These are phyloP conservation scores for Hybos culiciformis DNA, from an alignment of 2,888 invertebrate genomes.

Conservation along the genomic window DNA sequence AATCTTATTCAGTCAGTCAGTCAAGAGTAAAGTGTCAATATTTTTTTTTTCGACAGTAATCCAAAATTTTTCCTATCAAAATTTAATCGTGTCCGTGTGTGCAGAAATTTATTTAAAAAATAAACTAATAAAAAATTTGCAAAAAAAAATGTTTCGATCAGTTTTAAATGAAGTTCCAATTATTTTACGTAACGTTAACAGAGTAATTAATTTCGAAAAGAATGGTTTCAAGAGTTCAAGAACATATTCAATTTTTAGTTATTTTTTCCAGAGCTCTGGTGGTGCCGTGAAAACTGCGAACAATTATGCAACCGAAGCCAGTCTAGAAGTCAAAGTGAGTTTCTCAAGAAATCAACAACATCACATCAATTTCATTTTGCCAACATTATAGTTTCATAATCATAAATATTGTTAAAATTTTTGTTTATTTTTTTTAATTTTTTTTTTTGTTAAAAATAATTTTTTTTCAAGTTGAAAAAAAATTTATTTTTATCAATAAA, in stretches of 20 bases:
- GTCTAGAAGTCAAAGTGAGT: conserved; percentile 34
- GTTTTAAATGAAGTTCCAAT: not conserved
- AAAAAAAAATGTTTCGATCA: not conserved
- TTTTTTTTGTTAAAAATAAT: no score
- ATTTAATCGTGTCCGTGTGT: no score
- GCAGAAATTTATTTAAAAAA: no score
- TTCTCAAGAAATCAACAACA: not conserved
- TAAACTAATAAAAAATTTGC: no score
- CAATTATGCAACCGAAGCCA: conserved; percentile 36
- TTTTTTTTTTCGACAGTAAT: no score
- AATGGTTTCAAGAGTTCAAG: conserved; percentile 2
- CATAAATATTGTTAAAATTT: not conserved
- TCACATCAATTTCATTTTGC: not conserved
- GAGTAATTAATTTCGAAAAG: not conserved
- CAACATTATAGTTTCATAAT: not conserved
- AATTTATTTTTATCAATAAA: no score
- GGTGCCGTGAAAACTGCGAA: conserved; percentile 23
- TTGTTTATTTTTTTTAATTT: no score
- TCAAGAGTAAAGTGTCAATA: no score
- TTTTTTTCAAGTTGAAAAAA: no score
- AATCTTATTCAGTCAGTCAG: no score
- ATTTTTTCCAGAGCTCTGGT: conserved; percentile 30
- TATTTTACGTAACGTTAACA: not conserved
- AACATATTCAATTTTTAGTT: conserved; percentile 30
- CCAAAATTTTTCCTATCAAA: no score